A percentile compares a stretch with the other conserved stretches of the same genome.
Conservation (phyloP, 2,888 invertebrate species). For the Phyto melanocephala region DNA sequence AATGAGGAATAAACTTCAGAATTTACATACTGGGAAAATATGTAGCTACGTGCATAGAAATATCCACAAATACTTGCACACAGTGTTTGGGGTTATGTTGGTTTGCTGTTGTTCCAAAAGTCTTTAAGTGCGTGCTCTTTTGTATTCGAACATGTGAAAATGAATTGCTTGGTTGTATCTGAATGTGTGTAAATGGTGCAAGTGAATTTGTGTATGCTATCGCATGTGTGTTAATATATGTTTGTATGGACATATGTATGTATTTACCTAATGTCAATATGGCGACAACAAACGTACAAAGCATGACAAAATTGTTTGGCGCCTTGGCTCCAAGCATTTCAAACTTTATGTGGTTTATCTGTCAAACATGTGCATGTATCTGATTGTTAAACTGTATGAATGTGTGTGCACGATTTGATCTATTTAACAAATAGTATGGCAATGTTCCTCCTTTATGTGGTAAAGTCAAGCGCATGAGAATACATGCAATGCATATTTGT, state of each 20-base stretch:
- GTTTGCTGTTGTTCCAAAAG: slow-evolving; percentile 50
- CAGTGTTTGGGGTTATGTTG: slow-evolving; percentile 37
- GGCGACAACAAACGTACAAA: slow-evolving; percentile 63
- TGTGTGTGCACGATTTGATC: slow-evolving; percentile 41
- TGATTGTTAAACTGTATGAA: slow-evolving; percentile 41
- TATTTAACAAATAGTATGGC: no score
- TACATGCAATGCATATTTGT: slow-evolving; percentile 10
- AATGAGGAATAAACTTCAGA: slow-evolving; percentile 44
- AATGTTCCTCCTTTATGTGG: slow-evolving; percentile 25
- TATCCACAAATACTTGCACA: slow-evolving; percentile 30
- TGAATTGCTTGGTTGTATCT: slow-evolving; percentile 19
- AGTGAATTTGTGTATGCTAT: not conserved
- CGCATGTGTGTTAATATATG: slow-evolving; percentile 4
- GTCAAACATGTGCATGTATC: slow-evolving; percentile 51
- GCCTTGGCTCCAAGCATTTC: slow-evolving; percentile 61
- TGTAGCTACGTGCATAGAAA: slow-evolving; percentile 42
- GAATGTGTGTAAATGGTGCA: not conserved
- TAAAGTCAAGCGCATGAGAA: slow-evolving; percentile 5
- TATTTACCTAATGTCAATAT: slow-evolving; percentile 59
- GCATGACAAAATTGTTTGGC: slow-evolving; percentile 62
- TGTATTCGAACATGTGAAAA: slow-evolving; percentile 19
- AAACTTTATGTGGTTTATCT: slow-evolving; percentile 58
- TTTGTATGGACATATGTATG: slow-evolving; percentile 34
- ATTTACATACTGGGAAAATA: slow-evolving; percentile 31
- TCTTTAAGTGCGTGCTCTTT: slow-evolving; percentile 58